Base-by-base conservation (phyloP, 2,888 invertebrate genomes). In the Tenodera sinensis region DNA sequence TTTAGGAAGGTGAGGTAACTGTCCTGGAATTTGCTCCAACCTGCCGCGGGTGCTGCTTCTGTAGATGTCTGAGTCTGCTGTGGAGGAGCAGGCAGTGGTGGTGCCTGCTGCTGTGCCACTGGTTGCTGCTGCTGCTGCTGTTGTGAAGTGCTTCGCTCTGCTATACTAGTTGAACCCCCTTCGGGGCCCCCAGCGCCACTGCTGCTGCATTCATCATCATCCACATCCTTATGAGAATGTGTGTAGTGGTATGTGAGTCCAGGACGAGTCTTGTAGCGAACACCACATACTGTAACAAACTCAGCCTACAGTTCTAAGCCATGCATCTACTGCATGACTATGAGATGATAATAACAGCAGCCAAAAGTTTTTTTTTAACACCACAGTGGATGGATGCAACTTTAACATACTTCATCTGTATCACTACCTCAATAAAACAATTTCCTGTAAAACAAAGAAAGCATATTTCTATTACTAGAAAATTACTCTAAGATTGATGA, bases 231-330 rank as follows among this genome's bases (percentile, higher is more conserved):
- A 95, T 98, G 98, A 93, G 97, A 97, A 95, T 98, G 98, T 93
- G 97, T 96, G 95, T 97, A 97, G 96, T 99, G 98, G 95, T 98
- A 98, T 92, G 97, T 98, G 93, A 99, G 96, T 91, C 98, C 98
- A 91, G 98, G 98, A 92, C 98, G 96, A 91, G 98, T 98, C 96
- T 99, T 98, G 96, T 99, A 98, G 93, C 98, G 96, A 92, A 98
- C 98, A 93, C 98, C 97, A 95, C 98, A 99, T 93, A 97, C 98
- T 98, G 96, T 94, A 95, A 94, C 93, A 93, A 93, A 91, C 90
- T 90, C 90, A 90, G 85, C 87, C 87, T 87, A 87, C 87, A 87
- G 87, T 87, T 87, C 87, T 42, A 87, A 27, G 87, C 87, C 87
- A 87, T 12, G 54, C 54, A 71, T 71, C 20, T 71, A 15, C 20